These are phyloP conservation scores for Drosophila virilis DNA, from an alignment of 1,140 invertebrate genomes.

Conservation along the genomic window DNA sequence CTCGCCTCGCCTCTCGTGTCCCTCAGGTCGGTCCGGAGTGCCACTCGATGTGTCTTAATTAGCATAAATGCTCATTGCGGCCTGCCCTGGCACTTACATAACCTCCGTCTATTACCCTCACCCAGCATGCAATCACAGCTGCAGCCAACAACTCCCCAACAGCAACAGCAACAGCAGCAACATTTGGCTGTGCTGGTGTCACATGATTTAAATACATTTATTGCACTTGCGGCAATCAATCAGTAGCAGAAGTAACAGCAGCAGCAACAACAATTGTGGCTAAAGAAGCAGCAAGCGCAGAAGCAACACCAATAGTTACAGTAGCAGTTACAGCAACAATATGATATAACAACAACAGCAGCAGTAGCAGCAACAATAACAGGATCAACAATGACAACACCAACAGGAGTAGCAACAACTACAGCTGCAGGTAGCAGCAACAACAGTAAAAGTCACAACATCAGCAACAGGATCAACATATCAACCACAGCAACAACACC, in stretches of 20 bases:
- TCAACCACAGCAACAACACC: background rate
- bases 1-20: background rate
- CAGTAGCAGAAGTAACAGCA: constrained; percentile 16
- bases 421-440: background rate
- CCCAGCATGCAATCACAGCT: constrained; percentile 20
- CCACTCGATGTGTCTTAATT: constrained; percentile 76
- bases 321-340: background rate
- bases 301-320: background rate
- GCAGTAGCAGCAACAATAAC: background rate
- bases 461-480: background rate
- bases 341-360: background rate
- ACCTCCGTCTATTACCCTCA: background rate
- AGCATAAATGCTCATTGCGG: constrained; percentile 71
- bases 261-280: background rate
- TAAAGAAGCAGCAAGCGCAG: background rate
- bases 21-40: constrained; percentile 16
- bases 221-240: constrained; percentile 43
- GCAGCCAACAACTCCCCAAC: constrained; percentile 18
- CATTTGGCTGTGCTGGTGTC: constrained; percentile 17
- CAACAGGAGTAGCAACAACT: too few species aligned
- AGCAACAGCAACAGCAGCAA: constrained; percentile 12
- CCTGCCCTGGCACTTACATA: constrained; percentile 40
- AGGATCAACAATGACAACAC: background rate
- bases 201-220: constrained; percentile 50
- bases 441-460: background rate